Base-by-base conservation (phyloP, 2,797 vertebrate genomes). In the Momotus momota region DNA sequence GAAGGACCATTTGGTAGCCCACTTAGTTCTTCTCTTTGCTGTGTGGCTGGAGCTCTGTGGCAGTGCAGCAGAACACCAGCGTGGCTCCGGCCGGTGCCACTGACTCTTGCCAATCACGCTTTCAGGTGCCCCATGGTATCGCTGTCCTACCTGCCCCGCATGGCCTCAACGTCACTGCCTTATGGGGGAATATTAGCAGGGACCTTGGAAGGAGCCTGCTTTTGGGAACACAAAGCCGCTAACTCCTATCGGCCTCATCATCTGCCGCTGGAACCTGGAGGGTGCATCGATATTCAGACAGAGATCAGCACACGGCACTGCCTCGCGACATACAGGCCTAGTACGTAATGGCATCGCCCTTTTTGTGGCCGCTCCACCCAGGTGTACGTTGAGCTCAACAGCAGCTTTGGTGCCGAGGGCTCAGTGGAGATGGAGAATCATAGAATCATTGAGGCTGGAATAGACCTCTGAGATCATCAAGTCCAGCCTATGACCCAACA, bases 271-370 rank as follows among this genome's bases (percentile, higher is more conserved):
- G 99, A 99, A 92, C 90, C 98, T 0, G 98, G 98, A 1, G 98
- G 99, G 80, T 99, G 98, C 96, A 98, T 98, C 0, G 99, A 99
- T 93, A 98, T 99, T 78, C 99, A 99, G 67, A 98, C 98, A 15
- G 99, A 99, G 97, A 96, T 98, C n/a, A 98, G 92, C 91, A 99
- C 98, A 23, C 97, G 99, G 9, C 99, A 99, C 97, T 99, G 99
- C 93, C 98, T 99, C 13, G 99, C 99, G 31, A 99, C 99, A 0
- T 99, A 99, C 95, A 98, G 99, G 92, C 99, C 99, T 20, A 98
- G 99, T 99, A 95, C 48, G 98, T 96, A 22, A 29, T 3, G 0
- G 49, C 67, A 48, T 2, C 0, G 5, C 1, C 16, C 23, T 77
- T 17, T 25, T 12, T 4, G 0, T 7, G 31, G 19, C 54, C 8